Evolutionary conservation across 2,113 vertebrate genomes (phyloP), one percentile per base, ranked within the genome.

Genomic region (Microtus montanus): DNA sequence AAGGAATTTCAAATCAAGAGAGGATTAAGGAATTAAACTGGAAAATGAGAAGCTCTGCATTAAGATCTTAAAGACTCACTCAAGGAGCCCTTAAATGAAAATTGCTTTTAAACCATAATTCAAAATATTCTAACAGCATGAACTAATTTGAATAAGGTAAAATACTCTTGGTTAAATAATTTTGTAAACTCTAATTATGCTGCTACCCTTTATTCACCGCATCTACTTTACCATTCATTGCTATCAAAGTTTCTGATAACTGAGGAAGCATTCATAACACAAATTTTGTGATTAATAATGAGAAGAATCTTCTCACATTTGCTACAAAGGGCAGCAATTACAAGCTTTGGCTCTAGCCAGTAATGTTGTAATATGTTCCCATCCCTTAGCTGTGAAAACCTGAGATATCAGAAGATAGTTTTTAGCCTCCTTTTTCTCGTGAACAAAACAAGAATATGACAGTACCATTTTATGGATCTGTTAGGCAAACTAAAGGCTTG

Each of bases 111-210:
- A 87, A 15, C 47, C 4, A 38, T 44, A 90, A 87, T n/a, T 92
- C 14, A 49, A 63, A 91, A 63, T 73, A 35, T 30, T 58, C 49
- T 44, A 77, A 80, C 79, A 14, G 7, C 15, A 68, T 68, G 33
- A 95, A 77, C 75, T 91, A 84, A 71, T 80, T 89, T 89, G 5
- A 70, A 35, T 22, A 82, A 68, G 35, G 4, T 33, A 80, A 94
- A 87, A 74, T 63, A 52, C n/a, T 64, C 68, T 63, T 63, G 2
- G 6, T 70, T 52, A 8, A 87, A 66, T 70, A 73, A 78, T 73
- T 80, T 0, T 3, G 24, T 61, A 71, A 80, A 30, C 38, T 70
- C 11, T 88, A 74, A 14, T 78, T 74, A 68, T 66, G 49, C 41
- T 79, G 0, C 68, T 63, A n/a, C 28, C 30, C 33, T 82, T 92